Percentiles rank a stretch among this genome's conserved stretches.
Conservation (phyloP, 2,888 invertebrate species). For the Lamproptera curius region DNA sequence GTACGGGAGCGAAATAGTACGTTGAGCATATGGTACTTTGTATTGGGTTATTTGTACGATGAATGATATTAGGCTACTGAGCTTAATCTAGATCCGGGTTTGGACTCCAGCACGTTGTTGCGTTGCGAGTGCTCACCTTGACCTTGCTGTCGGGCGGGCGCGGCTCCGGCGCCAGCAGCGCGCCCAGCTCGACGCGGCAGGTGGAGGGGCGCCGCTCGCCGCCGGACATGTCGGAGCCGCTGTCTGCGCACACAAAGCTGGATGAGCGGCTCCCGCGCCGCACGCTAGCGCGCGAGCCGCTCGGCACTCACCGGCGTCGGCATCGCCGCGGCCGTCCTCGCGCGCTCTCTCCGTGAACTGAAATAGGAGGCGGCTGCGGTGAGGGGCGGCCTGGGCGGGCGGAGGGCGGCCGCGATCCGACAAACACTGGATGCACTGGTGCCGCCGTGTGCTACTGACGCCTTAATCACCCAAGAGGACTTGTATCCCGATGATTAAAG, state of each 20-base stretch:
- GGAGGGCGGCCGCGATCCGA: conserved; percentile 91
- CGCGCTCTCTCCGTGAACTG: conserved; percentile 70
- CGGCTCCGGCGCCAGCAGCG: conserved; percentile 81
- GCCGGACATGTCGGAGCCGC: conserved; percentile 64
- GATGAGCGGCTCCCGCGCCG: conserved; percentile 38
- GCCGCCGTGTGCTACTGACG: no score
- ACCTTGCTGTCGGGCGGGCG: conserved; percentile 85
- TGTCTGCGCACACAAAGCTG: conserved; percentile 49
- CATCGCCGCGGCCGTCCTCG: conserved; percentile 52
- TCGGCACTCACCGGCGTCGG: conserved; percentile 55
- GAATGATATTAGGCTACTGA: no score
- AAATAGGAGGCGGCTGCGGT: conserved; percentile 38
- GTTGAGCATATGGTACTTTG: conserved; percentile 23
- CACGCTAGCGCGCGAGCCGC: conserved; percentile 35
- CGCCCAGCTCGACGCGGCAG: conserved; percentile 80
- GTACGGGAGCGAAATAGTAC: conserved; percentile 6
- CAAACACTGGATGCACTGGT: no score
- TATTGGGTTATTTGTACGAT: no score
- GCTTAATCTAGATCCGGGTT: no score
- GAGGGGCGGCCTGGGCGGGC: conserved; percentile 41
- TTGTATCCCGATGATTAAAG: no score
- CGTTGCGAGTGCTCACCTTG: conserved; percentile 80
- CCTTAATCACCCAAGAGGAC: no score
- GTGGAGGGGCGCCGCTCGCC: conserved; percentile 64
- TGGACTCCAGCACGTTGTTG: no score